These are phyloP conservation scores for Tyrannus savana DNA, from an alignment of 2,113 vertebrate genomes.

Conservation along the genomic window DNA sequence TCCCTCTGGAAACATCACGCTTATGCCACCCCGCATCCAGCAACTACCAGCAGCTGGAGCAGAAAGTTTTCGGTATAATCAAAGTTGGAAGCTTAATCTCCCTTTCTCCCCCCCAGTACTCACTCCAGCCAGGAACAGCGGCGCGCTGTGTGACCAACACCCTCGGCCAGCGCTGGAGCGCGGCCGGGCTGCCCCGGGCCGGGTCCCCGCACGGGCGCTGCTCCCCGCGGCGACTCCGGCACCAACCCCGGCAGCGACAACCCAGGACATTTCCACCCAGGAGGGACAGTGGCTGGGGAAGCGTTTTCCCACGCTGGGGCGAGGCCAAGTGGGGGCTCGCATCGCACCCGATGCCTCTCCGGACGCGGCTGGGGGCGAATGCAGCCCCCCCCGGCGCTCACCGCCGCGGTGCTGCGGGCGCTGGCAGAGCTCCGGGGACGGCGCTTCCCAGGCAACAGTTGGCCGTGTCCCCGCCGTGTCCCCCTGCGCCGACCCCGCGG, in stretches of 20 bases:
- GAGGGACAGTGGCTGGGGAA: background rate
- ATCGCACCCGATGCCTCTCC: background rate
- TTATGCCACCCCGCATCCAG: background rate
- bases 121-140: background rate
- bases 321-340: background rate
- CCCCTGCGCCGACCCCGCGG: background rate
- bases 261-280: background rate
- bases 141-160: accelerated
- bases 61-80: background rate
- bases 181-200: background rate
- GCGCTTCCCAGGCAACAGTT: slow-evolving; percentile 10
- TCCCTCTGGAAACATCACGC: background rate
- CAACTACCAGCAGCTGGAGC: background rate
- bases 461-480: background rate
- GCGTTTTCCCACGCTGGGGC: background rate
- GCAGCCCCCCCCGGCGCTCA: background rate
- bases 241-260: background rate
- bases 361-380: background rate
- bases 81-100: background rate
- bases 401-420: background rate
- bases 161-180: accelerated
- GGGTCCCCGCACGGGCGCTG: background rate
- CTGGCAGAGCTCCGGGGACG: background rate
- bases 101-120: accelerated
- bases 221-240: background rate